Evolutionary conservation across 2,888 invertebrate genomes (phyloP).

Genomic region (Drosophila phalerata): DNA sequence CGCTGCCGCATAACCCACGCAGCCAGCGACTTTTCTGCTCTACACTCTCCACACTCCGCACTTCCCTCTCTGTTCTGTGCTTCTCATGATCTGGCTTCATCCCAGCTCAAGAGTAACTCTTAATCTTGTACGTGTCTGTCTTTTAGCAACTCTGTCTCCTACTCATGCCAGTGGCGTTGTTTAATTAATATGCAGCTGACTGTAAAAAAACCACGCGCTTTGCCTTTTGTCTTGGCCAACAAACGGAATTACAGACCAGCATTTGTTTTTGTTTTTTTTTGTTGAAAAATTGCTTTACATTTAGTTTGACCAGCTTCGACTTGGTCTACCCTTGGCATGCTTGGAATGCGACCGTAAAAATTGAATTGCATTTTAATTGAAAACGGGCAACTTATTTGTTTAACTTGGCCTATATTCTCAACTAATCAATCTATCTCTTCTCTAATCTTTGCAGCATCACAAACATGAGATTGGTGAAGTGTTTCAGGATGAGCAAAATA

Average conservation of each 20-base stretch:
- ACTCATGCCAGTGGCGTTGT: slow-evolving; percentile 28
- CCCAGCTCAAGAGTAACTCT: slow-evolving; percentile 7
- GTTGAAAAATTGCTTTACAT: slow-evolving; percentile 59
- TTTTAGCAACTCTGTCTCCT: slow-evolving; percentile 8
- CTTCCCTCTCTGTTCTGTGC: background rate
- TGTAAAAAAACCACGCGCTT: slow-evolving; percentile 71
- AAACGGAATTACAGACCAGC: slow-evolving; percentile 38
- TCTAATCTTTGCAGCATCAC: slow-evolving; percentile 56
- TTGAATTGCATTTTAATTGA: slow-evolving; percentile 48
- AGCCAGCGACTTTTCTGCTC: slow-evolving; percentile 8
- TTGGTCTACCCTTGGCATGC: slow-evolving; percentile 48
- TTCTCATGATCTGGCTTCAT: background rate
- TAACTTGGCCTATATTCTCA: slow-evolving; percentile 10
- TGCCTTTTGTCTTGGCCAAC: slow-evolving; percentile 50
- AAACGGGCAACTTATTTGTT: slow-evolving; percentile 5
- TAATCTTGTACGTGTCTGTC: slow-evolving; percentile 16
- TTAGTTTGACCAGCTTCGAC: slow-evolving; percentile 51
- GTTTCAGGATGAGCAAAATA: slow-evolving; percentile 94
- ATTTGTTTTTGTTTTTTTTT: background rate
- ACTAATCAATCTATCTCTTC: slow-evolving; percentile 5
- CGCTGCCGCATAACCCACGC: slow-evolving; percentile 58
- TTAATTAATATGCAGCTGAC: slow-evolving; percentile 70
- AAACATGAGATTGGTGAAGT: slow-evolving; percentile 91
- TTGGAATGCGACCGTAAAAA: slow-evolving; percentile 60
- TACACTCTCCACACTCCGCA: background rate